phyloP scores from a whole-genome alignment of 2,113 vertebrate genomes.

The Sinocyclocheilus grahami region DNA sequence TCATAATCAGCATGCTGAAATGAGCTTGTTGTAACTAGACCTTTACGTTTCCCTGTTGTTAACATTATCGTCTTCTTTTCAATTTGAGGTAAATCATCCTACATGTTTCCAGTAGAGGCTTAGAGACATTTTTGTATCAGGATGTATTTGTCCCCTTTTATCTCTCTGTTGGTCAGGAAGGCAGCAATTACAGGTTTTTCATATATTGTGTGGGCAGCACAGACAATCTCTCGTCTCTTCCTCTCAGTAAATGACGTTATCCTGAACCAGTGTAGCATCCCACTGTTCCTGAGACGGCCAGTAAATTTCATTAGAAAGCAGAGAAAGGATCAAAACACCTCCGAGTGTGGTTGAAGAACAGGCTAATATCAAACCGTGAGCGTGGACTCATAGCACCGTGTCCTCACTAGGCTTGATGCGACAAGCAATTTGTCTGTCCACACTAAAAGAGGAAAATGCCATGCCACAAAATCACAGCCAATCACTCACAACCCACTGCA shows the following conservation, averaged over 20 bases:
- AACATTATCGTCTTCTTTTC: background rate
- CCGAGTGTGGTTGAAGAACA: constrained; percentile 20
- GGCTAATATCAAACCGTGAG: background rate
- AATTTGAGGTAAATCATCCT: constrained; percentile 15
- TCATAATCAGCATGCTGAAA: background rate
- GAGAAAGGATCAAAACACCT: constrained; percentile 37
- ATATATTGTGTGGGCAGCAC: constrained; percentile 42
- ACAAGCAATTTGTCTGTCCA: constrained; percentile 7
- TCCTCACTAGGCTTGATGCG: background rate
- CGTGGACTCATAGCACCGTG: background rate
- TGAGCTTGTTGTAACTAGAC: background rate
- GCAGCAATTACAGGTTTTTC: constrained; percentile 42
- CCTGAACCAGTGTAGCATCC: constrained; percentile 38
- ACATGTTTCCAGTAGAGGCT: background rate
- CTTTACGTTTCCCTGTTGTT: background rate
- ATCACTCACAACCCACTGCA: background rate
- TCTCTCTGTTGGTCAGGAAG: constrained; percentile 34
- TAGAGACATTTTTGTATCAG: constrained; percentile 11
- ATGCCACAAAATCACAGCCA: background rate
- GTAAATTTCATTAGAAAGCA: constrained; percentile 54
- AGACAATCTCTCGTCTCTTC: constrained; percentile 11
- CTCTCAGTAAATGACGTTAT: constrained; percentile 42
- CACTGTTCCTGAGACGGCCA: constrained; percentile 22
- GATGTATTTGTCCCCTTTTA: constrained; percentile 43
- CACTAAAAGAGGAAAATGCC: background rate